A percentile compares a stretch with the other conserved stretches of the same genome.
Evolutionary conservation across 2,797 vertebrate species (phyloP).

Genomic region (Synaphobranchus kaupii): DNA sequence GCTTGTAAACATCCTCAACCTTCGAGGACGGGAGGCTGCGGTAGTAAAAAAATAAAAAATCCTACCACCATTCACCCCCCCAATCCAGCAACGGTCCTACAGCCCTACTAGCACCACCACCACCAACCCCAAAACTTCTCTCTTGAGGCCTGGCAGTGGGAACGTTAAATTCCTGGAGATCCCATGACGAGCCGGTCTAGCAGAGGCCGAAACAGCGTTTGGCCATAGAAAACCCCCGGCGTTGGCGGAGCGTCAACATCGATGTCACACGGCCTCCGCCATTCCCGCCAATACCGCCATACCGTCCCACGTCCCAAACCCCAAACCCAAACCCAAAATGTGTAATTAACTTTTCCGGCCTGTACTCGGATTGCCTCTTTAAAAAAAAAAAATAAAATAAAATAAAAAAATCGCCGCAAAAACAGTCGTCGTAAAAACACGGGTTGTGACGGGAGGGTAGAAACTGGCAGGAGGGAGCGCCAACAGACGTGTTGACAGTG

Average conservation of each 20-base stretch:
- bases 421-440: background rate
- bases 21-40: background rate
- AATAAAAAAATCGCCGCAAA: background rate
- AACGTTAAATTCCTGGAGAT: background rate
- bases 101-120: background rate
- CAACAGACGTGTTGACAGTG: background rate
- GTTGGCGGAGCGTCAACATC: background rate
- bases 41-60: background rate
- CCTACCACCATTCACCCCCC: background rate
- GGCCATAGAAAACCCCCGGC: background rate
- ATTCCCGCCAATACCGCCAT: background rate
- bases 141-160: background rate
- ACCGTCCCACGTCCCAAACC: background rate
- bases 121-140: background rate
- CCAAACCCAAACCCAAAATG: background rate
- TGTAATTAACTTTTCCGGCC: background rate
- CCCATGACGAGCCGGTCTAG: background rate
- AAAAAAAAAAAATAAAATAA: background rate
- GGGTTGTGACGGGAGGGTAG: background rate
- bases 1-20: conserved; percentile 18
- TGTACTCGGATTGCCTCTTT: background rate
- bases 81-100: background rate
- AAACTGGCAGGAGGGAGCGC: background rate
- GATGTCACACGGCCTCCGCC: background rate
- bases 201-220: background rate